Percentiles rank a stretch among this genome's conserved stretches.
Evolutionary conservation across 2,888 invertebrate species (phyloP).

Genomic region (Acleris laterana): DNA sequence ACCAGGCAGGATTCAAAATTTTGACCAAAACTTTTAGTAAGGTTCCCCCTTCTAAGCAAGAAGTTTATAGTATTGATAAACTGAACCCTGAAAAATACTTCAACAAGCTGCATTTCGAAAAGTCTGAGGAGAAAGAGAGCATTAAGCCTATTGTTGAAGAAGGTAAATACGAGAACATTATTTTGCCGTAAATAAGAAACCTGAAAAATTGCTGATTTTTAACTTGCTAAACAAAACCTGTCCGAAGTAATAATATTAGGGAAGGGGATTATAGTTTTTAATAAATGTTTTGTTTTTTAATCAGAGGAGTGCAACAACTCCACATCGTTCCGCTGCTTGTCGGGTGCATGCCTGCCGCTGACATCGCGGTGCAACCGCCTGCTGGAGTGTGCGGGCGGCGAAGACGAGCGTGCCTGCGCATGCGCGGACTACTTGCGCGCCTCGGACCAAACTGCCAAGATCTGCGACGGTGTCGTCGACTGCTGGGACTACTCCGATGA

Average conservation of each 20-base stretch:
- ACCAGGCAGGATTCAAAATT: conserved; percentile 87
- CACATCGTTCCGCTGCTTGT: conserved; percentile 84
- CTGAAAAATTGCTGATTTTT: too few relatives aligned
- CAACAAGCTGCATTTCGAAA: conserved; percentile 58
- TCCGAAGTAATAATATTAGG: too few relatives aligned
- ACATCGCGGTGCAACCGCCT: conserved; percentile 89
- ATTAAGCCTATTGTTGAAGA: conserved; percentile 51
- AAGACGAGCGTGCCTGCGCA: conserved; percentile 89
- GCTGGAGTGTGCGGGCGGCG: conserved; percentile 88
- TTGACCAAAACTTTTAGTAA: conserved; percentile 87
- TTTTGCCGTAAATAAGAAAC: not conserved
- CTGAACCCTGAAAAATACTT: conserved; percentile 60
- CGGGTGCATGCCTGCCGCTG: conserved; percentile 86
- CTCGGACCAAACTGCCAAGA: conserved; percentile 88
- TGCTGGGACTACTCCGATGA: conserved; percentile 93
- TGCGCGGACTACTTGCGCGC: conserved; percentile 90
- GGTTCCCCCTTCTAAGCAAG: conserved; percentile 74
- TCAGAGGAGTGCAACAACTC: conserved; percentile 74
- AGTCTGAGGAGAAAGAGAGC: conserved; percentile 60
- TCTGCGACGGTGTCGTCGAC: conserved; percentile 91
- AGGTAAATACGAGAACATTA: conserved; percentile 50
- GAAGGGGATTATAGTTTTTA: not conserved
- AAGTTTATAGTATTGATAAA: conserved; percentile 69
- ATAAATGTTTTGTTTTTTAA: conserved; percentile 40
- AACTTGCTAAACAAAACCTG: too few relatives aligned